Percentiles rank a stretch among this genome's conserved stretches.
These are phyloP conservation scores for Amphiprion ocellaris DNA, from an alignment of 2,113 vertebrate species.

Conservation along the genomic window DNA sequence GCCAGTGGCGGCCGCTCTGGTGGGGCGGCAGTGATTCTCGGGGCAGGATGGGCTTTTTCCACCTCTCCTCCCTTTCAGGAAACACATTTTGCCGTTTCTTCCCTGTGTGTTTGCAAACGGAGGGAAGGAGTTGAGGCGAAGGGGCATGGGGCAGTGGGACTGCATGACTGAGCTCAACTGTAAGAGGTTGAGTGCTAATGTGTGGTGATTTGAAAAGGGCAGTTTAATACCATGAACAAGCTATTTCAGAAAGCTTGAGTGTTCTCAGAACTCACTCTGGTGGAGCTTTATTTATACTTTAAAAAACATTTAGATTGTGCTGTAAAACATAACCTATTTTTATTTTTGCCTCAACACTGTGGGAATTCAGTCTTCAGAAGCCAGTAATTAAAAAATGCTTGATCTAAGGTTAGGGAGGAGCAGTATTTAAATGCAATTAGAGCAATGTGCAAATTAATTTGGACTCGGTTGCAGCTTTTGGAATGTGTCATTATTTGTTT, in stretches of 20 bases:
- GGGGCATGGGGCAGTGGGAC: conserved; percentile 57
- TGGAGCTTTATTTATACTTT: conserved; percentile 58
- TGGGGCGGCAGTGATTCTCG: conserved; percentile 86
- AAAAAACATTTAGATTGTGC: conserved; percentile 64
- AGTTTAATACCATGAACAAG: conserved; percentile 13
- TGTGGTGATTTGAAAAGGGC: conserved; percentile 55
- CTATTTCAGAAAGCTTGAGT: conserved; percentile 12
- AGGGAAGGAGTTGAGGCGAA: conserved; percentile 59
- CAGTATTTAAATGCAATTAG: conserved; percentile 86
- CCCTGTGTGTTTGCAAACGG: conserved; percentile 72
- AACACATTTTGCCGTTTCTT: conserved; percentile 95
- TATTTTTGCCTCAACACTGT: conserved; percentile 77
- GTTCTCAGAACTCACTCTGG: conserved; percentile 18
- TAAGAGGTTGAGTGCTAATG: conserved; percentile 86
- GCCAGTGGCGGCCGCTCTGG: conserved; percentile 88
- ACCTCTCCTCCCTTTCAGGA: conserved; percentile 96
- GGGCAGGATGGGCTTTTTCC: conserved; percentile 96
- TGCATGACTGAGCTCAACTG: conserved; percentile 88
- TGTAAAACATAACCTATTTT: conserved; percentile 74
- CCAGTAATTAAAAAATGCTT: conserved; percentile 82
- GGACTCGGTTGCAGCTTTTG: conserved; percentile 82
- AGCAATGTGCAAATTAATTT: conserved; percentile 82
- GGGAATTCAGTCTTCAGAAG: conserved; percentile 75
- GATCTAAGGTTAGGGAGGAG: conserved; percentile 83
- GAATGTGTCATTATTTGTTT: conserved; percentile 84